These are phyloP conservation scores for Acanthurus lineatus DNA, from an alignment of 2,797 vertebrate genomes.

Conservation along the genomic window DNA sequence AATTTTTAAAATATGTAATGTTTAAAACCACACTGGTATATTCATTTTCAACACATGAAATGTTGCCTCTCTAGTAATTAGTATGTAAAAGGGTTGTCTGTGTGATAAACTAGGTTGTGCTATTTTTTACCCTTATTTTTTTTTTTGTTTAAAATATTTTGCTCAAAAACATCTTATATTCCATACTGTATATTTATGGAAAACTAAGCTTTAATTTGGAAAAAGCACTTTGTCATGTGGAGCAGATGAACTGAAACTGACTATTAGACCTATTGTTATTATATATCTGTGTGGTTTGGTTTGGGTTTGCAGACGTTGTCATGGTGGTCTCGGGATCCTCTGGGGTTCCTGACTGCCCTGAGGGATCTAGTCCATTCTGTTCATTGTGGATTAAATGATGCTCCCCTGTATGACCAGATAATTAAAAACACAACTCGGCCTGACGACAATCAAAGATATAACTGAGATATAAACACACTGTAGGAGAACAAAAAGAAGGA, in stretches of 20 bases:
- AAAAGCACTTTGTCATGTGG: neutral
- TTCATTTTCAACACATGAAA: neutral
- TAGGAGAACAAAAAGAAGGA: constrained; percentile 23
- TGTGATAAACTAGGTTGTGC: neutral
- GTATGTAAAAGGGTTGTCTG: neutral
- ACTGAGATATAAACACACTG: constrained; percentile 55
- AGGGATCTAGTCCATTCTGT: constrained; percentile 19
- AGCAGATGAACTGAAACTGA: constrained; percentile 9
- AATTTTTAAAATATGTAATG: neutral
- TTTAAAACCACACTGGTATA: neutral
- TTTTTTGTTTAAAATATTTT: neutral
- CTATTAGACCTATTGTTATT: neutral
- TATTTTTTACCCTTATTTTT: too few relatives aligned
- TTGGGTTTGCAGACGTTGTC: constrained; percentile 17
- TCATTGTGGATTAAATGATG: constrained; percentile 52
- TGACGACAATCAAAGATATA: constrained; percentile 64
- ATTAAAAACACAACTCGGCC: constrained; percentile 62
- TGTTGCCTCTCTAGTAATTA: neutral
- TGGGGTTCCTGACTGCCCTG: constrained; percentile 26
- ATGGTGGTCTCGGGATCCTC: constrained; percentile 37
- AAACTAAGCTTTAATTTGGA: neutral
- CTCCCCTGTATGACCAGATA: constrained; percentile 55
- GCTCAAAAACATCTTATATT: neutral
- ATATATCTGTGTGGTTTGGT: constrained; percentile 9
- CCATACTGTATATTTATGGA: neutral